Evolutionary conservation across 1,140 invertebrate species (phyloP).

Genomic region (Scaptodrosophila lebanonensis): DNA sequence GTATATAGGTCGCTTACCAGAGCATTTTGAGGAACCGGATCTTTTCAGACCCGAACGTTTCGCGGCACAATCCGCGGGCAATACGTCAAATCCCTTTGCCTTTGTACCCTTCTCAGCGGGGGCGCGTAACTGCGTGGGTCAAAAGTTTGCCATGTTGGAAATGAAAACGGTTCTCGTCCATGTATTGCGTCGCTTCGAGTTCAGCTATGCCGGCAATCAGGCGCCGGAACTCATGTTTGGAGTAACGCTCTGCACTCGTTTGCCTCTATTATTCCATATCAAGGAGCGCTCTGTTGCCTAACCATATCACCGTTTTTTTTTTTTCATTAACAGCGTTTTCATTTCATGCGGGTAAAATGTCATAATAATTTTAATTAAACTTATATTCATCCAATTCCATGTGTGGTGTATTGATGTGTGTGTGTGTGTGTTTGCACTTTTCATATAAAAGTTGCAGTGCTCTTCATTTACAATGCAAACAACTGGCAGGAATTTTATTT

Average conservation of each 20-base stretch:
- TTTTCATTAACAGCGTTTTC: neutral
- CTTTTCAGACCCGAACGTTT: conserved; percentile 87
- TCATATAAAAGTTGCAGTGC: conserved; percentile 28
- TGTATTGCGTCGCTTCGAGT: conserved; percentile 1
- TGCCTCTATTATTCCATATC: too few species aligned
- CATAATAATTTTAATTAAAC: conserved; percentile 45
- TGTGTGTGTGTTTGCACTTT: conserved; percentile 30
- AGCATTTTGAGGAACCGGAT: conserved; percentile 83
- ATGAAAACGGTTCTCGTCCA: conserved; percentile 22
- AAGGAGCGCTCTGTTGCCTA: too few species aligned
- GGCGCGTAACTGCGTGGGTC: conserved; percentile 81
- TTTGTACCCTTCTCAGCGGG: conserved; percentile 84
- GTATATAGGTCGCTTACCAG: conserved; percentile 5
- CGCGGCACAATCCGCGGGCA: conserved; percentile 27
- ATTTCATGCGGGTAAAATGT: conserved; percentile 20
- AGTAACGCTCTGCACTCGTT: too few species aligned
- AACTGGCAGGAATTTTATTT: conserved; percentile 26
- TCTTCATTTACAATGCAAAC: conserved; percentile 40
- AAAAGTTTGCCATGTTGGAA: conserved; percentile 20
- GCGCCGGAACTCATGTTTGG: too few species aligned
- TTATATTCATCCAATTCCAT: conserved; percentile 29
- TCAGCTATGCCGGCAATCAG: too few species aligned
- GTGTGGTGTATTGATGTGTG: too few species aligned
- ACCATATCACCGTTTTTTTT: neutral
- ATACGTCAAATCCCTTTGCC: conserved; percentile 76